Evolutionary conservation across 2,888 invertebrate genomes (phyloP), one percentile per base, ranked within the genome.

Genomic region (Tetragnatha montana): DNA sequence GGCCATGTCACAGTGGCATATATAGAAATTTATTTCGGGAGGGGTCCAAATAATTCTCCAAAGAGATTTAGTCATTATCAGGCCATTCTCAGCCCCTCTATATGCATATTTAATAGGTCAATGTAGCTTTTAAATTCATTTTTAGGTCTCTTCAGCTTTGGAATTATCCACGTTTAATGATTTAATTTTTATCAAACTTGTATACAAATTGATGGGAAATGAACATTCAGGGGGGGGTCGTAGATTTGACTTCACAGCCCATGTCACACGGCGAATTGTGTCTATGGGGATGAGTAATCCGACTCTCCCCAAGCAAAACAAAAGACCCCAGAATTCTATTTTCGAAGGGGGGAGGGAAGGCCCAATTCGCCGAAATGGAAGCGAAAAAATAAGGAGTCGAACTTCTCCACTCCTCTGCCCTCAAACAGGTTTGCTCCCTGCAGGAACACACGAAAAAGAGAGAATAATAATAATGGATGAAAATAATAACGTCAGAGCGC

Each of bases 361-460:
- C 60, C 60, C 60, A 60, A 10, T 60, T 60, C 60, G 14, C 60
- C 12, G 60, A 60, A 60, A 60, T 60, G 17, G 60, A 60, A 60
- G 60, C 60, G 60, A 60, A 60, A 60, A 60, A 60, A 60, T 60
- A 60, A 60, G 60, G 12, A 60, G 60, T 60, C 60, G 60, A 60
- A 8, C 60, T 60, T 60, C 35, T 35, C 60, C 60, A 60, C 60
- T 60, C 60, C 6, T 14, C 60, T 60, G 60, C 60, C 14, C 14
- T 17, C 60, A 60, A 60, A 60, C 60, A 60, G 60, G 60, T 60
- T 60, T 60, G 60, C 60, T 60, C 60, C 60, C 60, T 76, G 76
- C 19, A 14, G 75, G 19, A 84, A 80, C 47, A 69, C 78, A 85
- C 22, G 73, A 73, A 51, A 80, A 86, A 51, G 47, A 69, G 1